These are phyloP conservation scores for Peromyscus attwateri DNA, from an alignment of 2,797 vertebrate genomes.

Conservation along the genomic window DNA sequence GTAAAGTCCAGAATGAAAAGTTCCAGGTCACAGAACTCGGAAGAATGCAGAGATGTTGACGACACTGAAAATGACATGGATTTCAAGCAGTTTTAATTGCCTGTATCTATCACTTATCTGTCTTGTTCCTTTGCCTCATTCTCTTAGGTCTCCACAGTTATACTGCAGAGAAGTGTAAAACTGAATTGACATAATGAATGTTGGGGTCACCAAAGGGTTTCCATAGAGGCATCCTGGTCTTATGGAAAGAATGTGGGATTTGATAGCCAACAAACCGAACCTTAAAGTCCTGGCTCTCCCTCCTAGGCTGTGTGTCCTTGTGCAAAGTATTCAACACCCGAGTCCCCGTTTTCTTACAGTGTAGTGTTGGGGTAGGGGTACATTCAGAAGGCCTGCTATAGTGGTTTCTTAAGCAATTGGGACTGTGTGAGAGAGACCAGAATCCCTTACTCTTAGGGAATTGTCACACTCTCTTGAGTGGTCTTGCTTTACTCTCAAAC, in stretches of 20 bases:
- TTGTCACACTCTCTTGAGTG: background rate
- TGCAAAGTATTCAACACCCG: conserved; percentile 38
- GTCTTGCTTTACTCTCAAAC: conserved; percentile 53
- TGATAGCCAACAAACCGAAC: background rate
- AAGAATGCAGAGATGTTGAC: background rate
- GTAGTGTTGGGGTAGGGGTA: conserved; percentile 1
- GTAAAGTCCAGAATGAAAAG: conserved; percentile 40
- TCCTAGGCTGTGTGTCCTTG: conserved; percentile 44
- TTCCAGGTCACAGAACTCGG: background rate
- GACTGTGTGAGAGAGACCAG: conserved; percentile 12
- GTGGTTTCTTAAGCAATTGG: background rate
- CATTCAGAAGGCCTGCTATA: background rate
- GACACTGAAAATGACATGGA: background rate
- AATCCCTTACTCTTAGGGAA: background rate
- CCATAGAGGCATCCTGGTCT: conserved; percentile 15
- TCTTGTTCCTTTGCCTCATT: conserved; percentile 55
- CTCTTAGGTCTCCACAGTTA: conserved; percentile 55
- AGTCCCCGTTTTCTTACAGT: conserved; percentile 11
- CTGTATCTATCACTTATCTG: conserved; percentile 39
- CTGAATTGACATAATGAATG: background rate
- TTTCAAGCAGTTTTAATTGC: conserved; percentile 44
- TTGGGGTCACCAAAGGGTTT: conserved; percentile 11
- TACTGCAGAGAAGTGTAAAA: conserved; percentile 56
- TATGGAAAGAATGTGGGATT: conserved; percentile 41
- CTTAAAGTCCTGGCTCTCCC: conserved; percentile 27